Percentiles rank a stretch among this genome's conserved stretches.
These are phyloP conservation scores for Dermolepida albohirtum DNA, from an alignment of 2,888 invertebrate genomes.

Conservation along the genomic window DNA sequence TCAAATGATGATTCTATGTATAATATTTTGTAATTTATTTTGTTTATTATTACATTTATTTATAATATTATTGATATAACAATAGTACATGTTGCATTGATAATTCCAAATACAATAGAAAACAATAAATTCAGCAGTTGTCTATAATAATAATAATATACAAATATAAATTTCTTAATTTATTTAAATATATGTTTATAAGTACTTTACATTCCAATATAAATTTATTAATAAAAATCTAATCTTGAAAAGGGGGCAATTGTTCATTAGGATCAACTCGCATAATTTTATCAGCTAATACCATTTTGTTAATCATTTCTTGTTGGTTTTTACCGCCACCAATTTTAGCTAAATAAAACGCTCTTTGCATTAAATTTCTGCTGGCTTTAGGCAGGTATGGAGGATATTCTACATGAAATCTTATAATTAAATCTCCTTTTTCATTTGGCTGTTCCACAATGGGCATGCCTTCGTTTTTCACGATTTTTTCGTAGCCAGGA, in stretches of 20 bases:
- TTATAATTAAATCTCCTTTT: constrained; percentile 77
- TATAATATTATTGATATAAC: too few relatives aligned
- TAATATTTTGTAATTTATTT: too few relatives aligned
- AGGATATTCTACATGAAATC: constrained; percentile 74
- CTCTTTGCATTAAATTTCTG: constrained; percentile 62
- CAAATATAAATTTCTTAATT: too few relatives aligned
- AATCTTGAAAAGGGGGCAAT: constrained; percentile 56
- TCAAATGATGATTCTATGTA: too few relatives aligned
- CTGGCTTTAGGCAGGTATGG: constrained; percentile 67
- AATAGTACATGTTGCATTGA: too few relatives aligned
- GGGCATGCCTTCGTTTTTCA: constrained; percentile 81
- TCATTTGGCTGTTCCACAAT: constrained; percentile 71
- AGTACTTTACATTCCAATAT: too few relatives aligned
- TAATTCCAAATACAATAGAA: too few relatives aligned
- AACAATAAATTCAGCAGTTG: too few relatives aligned
- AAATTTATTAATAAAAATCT: constrained; percentile 23
- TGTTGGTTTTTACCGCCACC: constrained; percentile 58
- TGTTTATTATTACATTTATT: too few relatives aligned
- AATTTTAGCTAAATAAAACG: constrained; percentile 61
- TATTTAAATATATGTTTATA: too few relatives aligned
- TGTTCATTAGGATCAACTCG: constrained; percentile 63
- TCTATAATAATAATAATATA: too few relatives aligned
- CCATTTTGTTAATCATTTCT: constrained; percentile 63
- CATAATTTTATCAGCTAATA: constrained; percentile 64
- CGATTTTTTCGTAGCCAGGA: constrained; percentile 76